Evolutionary conservation across 2,888 invertebrate genomes (phyloP).

Genomic region (Stenichneumon culpator): DNA sequence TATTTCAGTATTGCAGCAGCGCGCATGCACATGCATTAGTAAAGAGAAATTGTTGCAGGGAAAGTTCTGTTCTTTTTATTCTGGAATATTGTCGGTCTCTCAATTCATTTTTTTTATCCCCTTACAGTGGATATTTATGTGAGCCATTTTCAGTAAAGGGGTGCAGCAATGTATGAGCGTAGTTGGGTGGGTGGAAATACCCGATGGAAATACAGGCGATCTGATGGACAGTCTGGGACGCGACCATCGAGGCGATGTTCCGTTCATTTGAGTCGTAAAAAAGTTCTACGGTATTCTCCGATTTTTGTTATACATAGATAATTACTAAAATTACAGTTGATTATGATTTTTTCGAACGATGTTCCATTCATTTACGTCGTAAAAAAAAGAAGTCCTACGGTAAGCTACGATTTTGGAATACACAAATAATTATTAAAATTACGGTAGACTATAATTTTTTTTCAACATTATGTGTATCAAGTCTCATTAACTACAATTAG

Average conservation of each 20-base stretch:
- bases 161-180: neutral
- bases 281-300: neutral
- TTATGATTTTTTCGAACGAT: no score
- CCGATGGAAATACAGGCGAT: neutral
- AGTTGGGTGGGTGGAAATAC: neutral
- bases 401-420: neutral
- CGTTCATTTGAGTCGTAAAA: neutral
- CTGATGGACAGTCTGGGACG: neutral
- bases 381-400: neutral
- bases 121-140: conserved; percentile 5
- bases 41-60: conserved; percentile 17
- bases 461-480: no score
- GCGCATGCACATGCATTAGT: conserved; percentile 22
- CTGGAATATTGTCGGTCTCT: conserved; percentile 10
- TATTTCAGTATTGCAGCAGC: neutral
- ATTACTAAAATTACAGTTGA: neutral
- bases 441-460: no score
- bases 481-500: neutral
- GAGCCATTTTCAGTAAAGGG: neutral
- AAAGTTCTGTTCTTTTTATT: conserved; percentile 1
- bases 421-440: neutral
- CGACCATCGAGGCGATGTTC: neutral
- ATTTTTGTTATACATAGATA: neutral
- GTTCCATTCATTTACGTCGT: neutral
- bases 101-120: conserved; percentile 2